Evolutionary conservation across 2,113 vertebrate species (phyloP), one percentile per base, ranked within the genome.

Genomic region (Oreochromis spilurus): DNA sequence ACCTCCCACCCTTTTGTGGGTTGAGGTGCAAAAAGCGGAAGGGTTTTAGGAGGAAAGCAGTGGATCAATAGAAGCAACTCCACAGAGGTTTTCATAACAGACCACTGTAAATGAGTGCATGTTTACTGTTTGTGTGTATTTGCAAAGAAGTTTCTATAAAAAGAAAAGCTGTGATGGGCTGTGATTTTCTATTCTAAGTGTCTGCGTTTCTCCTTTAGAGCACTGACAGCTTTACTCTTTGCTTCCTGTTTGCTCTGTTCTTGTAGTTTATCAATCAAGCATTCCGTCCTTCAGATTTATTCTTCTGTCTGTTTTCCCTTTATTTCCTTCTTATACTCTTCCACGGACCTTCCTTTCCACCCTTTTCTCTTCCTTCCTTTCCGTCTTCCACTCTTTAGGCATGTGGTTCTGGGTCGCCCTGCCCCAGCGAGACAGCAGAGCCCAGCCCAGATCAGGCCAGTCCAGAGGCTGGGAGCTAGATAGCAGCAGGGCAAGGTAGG

Each of bases 401-500:
- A 82, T 98, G 98, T 97, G 98, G 97, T 93, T 97, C 98, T 97
- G 98, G 98, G 97, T 98, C 98, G 93, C 98, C 98, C 94, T 97
- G 98, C 96, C 97, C 97, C 97, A 98, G 97, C 96, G 98, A 99
- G 96, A 96, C 97, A 94, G 97, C 97, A 95, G 98, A 98, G 94
- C 97, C 98, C 95, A 96, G 96, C 96, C 97, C 97, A 95, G 98
- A 98, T 96, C 97, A 97, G 96, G 96, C 97, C 98, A 98, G 97
- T 97, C 98, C 98, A 95, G 97, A 99, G 97, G 97, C 98, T 97
- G 97, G 97, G 97, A 99, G 99, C 98, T 99, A 99, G 98, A 99
- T 97, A 98, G 98, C 97, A 83, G 93, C 97, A 97, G 97, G 97
- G 97, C 97, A 97, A 97, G 98, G 98, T 99, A 99, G 98, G 98